Conservation (phyloP, 37 sponge, comb jelly and placozoan genomes). For the Axinella damicornis region DNA sequence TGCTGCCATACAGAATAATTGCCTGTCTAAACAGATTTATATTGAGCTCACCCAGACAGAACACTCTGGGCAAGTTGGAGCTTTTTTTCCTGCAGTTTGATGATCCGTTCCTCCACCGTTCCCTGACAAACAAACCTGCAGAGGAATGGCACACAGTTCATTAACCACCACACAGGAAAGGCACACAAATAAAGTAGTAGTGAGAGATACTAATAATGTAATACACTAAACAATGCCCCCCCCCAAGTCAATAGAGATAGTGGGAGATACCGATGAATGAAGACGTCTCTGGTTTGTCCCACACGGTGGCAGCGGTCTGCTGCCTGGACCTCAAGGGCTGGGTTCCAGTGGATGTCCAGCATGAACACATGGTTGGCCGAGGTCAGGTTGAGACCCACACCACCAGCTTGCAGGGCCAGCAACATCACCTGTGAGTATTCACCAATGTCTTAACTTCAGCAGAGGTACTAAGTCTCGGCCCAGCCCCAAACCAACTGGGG, state of each 20-base stretch:
- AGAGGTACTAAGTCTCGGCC: no score
- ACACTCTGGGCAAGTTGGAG: conserved; percentile 60
- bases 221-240: no score
- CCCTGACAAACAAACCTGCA: conserved; percentile 67
- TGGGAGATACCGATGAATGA: conserved; percentile 52
- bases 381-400: conserved; percentile 79
- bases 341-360: conserved; percentile 90
- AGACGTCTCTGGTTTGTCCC: conserved; percentile 73
- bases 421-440: conserved; percentile 67
- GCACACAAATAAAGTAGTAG: not conserved
- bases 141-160: no score
- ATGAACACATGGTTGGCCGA: conserved; percentile 83
- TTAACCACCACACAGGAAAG: not conserved
- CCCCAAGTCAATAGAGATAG: no score
- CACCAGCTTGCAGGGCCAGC: conserved; percentile 79
- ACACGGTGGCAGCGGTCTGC: conserved; percentile 72
- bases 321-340: conserved; percentile 77
- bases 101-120: conserved; percentile 72
- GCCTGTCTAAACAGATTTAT: not conserved
- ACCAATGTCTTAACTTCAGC: no score
- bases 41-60: conserved; percentile 66
- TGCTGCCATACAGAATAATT: no score
- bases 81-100: conserved; percentile 65
- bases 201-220: no score
- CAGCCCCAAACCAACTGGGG: no score